A percentile compares a stretch with the other conserved stretches of the same genome.
Evolutionary conservation across 2,797 vertebrate species (phyloP).

Genomic region (Loris lydekkerianus): DNA sequence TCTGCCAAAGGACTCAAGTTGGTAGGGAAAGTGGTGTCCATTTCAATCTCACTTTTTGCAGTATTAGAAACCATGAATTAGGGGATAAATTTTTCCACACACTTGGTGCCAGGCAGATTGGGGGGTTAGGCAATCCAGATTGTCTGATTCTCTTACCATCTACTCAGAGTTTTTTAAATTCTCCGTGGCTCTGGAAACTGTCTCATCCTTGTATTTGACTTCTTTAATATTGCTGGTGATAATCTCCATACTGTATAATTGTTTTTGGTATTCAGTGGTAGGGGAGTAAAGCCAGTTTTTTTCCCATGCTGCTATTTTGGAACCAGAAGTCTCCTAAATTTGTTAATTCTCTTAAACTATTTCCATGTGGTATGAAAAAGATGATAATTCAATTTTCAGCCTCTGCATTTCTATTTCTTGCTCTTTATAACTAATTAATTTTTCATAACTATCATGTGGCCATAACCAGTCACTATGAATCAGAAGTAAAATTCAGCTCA

Average conservation of each 20-base stretch:
- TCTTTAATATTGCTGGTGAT: background rate
- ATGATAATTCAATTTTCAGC: constrained; percentile 56
- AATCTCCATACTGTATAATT: background rate
- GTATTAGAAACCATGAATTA: background rate
- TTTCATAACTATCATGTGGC: constrained; percentile 81
- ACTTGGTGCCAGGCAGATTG: background rate
- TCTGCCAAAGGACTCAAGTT: background rate
- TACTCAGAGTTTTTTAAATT: background rate
- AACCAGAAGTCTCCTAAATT: background rate
- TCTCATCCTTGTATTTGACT: background rate
- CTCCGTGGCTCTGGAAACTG: background rate
- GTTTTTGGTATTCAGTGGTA: background rate
- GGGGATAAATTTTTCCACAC: background rate
- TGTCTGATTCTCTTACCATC: background rate
- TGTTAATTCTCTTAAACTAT: constrained; percentile 68
- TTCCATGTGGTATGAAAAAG: constrained; percentile 67
- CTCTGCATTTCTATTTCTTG: constrained; percentile 85
- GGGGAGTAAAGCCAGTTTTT: background rate
- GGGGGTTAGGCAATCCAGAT: background rate
- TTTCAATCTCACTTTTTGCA: background rate
- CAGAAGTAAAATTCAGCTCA: constrained; percentile 84
- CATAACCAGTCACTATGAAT: constrained; percentile 85
- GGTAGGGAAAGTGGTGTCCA: background rate
- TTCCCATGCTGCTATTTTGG: background rate
- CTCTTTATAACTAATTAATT: constrained; percentile 84